Conservation (phyloP, 2,888 invertebrate species). For the Choreutis nemorana region DNA sequence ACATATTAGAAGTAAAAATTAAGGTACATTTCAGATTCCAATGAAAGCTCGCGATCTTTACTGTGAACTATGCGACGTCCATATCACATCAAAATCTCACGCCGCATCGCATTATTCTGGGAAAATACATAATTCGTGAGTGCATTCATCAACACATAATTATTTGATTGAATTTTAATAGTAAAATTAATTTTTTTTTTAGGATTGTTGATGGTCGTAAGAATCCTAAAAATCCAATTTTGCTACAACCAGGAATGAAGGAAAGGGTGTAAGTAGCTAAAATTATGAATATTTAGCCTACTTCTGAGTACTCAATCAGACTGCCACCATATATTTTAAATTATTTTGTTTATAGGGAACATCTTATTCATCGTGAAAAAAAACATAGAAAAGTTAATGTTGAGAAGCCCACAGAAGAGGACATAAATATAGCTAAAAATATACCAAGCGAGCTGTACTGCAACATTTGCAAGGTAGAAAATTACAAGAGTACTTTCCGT, state of each 20-base stretch:
- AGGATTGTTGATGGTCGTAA: conserved; percentile 46
- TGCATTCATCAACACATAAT: conserved; percentile 3
- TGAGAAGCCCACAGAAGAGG: conserved; percentile 8
- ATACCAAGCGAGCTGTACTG: conserved; percentile 32
- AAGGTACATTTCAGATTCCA: conserved; percentile 35
- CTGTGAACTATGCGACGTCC: conserved; percentile 57
- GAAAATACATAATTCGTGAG: conserved; percentile 50
- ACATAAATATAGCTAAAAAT: conserved; percentile 11
- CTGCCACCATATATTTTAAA: conserved; percentile 11
- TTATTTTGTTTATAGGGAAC: conserved; percentile 20
- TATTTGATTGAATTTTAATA: neutral
- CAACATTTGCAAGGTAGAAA: conserved; percentile 48
- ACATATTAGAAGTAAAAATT: no score
- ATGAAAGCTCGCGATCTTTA: conserved; percentile 42
- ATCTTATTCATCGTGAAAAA: conserved; percentile 45
- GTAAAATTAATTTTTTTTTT: conserved; percentile 10
- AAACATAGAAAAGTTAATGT: conserved; percentile 11
- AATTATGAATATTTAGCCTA: neutral
- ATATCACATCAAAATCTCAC: conserved; percentile 55
- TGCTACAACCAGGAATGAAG: conserved; percentile 29
- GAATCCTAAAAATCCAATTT: conserved; percentile 33
- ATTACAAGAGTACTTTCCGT: no score
- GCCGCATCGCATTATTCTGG: conserved; percentile 60
- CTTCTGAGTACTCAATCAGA: conserved; percentile 1
- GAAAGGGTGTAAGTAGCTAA: conserved; percentile 28